Evolutionary conservation across 2,113 vertebrate species (phyloP), one percentile per base, ranked within the genome.

Genomic region (Vanacampus margaritifer): DNA sequence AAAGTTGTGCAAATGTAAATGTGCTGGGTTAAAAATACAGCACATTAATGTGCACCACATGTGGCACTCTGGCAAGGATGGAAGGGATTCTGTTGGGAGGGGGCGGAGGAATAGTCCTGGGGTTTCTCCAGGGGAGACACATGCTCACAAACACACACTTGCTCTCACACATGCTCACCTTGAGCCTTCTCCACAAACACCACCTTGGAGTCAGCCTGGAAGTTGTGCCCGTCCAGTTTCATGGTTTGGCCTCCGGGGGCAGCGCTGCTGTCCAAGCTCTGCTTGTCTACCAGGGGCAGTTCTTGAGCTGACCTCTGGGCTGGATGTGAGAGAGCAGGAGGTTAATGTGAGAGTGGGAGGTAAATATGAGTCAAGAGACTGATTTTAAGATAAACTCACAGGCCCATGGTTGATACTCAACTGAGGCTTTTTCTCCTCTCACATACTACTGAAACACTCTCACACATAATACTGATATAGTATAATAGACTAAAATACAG

Each of bases 301-400:
- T 99, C 97, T 91, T 99, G 97, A 67, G 97, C 97, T 6, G 97
- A 99, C 79, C 97, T 92, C 84, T 98, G 96, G 88, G 97, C 96
- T 98, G 89, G 46, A 69, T 67, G 69, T 54, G 72, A 51, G 73
- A 69, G 35, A 17, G 17, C 62, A 76, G 64, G 53, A 61, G 35
- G 24, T 24, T 19, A 2, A 12, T 11, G 11, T 12, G 50, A 53
- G n/a, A 53, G n/a, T 32, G 2, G 2, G 28, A 32, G 28, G 24
- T 24, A 9, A 2, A 12, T 11, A 23, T 12, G 50, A 53, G 50
- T 23, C 23, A 3, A 51, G 23, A 53, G 50, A 21, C 37, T 1
- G 3, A 9, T 3, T 39, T 61, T 1, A 16, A 13, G 54, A 28
- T 57, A 3, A 69, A 19, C 14, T 45, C 43, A 5, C 16, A 45